These are phyloP conservation scores for Tinamus major DNA, from an alignment of 2,797 vertebrate genomes.

Conservation along the genomic window DNA sequence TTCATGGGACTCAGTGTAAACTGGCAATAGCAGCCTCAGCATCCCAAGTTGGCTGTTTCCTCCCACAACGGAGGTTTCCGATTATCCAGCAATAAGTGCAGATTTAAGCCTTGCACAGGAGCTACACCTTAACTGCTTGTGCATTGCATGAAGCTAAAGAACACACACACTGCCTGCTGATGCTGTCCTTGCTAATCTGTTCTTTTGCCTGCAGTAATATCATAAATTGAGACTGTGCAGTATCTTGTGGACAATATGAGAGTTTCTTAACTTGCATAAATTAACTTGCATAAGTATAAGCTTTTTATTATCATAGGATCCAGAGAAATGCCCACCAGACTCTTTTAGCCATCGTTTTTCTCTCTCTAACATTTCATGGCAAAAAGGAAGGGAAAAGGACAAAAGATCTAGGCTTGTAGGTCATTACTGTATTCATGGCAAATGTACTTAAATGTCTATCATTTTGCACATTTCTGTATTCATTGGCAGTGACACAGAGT, in stretches of 20 bases:
- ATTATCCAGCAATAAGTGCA: not conserved
- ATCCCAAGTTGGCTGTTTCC: not conserved
- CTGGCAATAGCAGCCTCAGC: not conserved
- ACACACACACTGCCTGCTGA: not conserved
- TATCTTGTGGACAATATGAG: not conserved
- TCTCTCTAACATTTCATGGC: not conserved
- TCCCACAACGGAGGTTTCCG: not conserved
- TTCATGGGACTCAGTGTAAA: not conserved
- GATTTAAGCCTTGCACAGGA: not conserved
- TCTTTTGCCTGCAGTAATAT: not conserved
- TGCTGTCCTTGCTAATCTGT: not conserved
- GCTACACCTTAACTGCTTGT: not conserved
- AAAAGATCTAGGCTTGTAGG: not conserved
- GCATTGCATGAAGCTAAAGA: not conserved
- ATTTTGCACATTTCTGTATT: not conserved
- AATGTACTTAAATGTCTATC: not conserved
- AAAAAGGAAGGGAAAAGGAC: not conserved
- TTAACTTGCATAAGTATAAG: not conserved
- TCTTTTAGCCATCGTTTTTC: not conserved
- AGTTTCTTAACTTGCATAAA: not conserved
- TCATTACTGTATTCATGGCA: not conserved
- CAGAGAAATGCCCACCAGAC: not conserved
- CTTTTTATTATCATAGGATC: not conserved
- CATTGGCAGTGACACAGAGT: not conserved
- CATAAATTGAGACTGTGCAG: not conserved